Evolutionary conservation across 2,113 vertebrate genomes (phyloP), one percentile per base, ranked within the genome.

Genomic region (Tachysurus vachellii): DNA sequence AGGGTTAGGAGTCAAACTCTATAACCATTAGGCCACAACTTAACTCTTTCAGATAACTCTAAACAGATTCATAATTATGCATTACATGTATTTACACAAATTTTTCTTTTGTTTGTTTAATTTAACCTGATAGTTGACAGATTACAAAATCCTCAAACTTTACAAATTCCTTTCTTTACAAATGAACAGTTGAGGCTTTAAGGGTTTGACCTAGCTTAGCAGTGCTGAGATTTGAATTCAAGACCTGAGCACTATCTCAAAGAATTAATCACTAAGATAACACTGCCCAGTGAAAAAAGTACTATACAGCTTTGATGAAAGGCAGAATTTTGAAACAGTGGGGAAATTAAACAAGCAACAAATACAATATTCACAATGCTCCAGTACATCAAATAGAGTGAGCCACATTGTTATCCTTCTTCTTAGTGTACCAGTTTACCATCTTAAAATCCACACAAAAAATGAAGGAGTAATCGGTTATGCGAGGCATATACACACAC

Each of bases 381-480:
- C 16, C 66, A 17, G 3, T 21, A 5, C 42, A 44, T 23, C 2
- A 44, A 21, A 47, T 26, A 4, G 21, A 47, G 42, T 47, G 21
- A 75, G 44, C 21, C 42, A 75, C 71, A 75, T 14, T 47, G 42
- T 75, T 42, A 26, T 47, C 70, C 9, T 9, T 42, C 68, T 71
- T 31, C 68, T 21, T 10, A 21, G 31, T 71, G 36, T 10, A 71
- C 82, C 23, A 36, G 80, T 82, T 91, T 88, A 90, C 91, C 75
- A 83, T 91, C 82, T 90, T 87, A 88, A 84, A 87, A 82, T 76
- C 76, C 57, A 62, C 80, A 88, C 87, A 89, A 87, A 80, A 77
- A 79, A 87, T 57, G 88, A 73, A 81, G 50, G 86, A 91, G 93
- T 93, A 93, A 94, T 91, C 92, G 92, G 92, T 88, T 91, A 90